phyloP scores from a whole-genome alignment of 2,797 vertebrate species.

The Labroides dimidiatus region DNA sequence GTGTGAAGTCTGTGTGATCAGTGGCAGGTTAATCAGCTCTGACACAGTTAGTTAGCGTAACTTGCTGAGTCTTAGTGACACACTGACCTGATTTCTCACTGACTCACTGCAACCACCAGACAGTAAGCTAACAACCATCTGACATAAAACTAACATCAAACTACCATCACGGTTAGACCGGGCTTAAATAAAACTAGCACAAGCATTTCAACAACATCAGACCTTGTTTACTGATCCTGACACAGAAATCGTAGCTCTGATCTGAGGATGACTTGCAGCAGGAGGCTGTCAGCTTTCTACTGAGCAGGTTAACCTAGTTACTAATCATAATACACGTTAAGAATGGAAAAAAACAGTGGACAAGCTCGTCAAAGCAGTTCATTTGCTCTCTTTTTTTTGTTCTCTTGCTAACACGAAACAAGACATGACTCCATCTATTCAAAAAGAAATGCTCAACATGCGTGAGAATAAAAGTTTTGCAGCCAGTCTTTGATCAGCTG shows the following conservation, averaged over 20 bases:
- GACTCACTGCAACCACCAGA: background rate
- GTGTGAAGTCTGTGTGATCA: background rate
- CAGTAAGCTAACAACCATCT: no score
- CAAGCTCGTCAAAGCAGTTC: background rate
- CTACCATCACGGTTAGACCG: background rate
- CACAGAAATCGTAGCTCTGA: background rate
- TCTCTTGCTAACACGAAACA: no score
- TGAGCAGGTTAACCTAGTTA: no score
- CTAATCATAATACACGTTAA: no score
- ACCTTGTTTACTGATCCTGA: background rate
- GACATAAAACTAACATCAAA: background rate
- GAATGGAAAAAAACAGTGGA: background rate
- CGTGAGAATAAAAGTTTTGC: no score
- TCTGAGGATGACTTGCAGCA: background rate
- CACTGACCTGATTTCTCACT: conserved; percentile 26
- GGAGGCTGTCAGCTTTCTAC: no score
- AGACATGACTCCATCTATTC: no score
- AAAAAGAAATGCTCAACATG: no score
- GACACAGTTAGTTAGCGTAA: background rate
- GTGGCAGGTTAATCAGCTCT: conserved; percentile 25
- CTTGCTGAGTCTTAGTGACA: conserved; percentile 18
- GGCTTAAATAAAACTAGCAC: background rate
- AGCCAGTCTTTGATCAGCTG: no score
- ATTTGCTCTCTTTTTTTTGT: no score
- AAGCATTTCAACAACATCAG: background rate